These are phyloP conservation scores for Shinisaurus crocodilurus DNA, from an alignment of 2,113 vertebrate genomes.

Conservation along the genomic window DNA sequence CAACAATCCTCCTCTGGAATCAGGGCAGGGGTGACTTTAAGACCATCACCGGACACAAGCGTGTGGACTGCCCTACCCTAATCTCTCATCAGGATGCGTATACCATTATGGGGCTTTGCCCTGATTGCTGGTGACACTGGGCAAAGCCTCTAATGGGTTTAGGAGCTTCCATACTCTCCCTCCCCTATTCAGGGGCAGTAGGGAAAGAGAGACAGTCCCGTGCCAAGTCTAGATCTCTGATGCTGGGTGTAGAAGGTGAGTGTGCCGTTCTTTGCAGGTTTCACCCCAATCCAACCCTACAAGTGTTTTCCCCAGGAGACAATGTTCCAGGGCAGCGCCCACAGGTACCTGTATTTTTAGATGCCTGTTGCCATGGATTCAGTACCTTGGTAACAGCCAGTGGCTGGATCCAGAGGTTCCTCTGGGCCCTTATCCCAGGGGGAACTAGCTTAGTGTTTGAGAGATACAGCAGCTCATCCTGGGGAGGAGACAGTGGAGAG, in stretches of 20 bases:
- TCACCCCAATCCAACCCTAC: no score
- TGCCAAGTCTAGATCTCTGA: background rate
- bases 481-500: background rate
- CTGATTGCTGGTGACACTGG: background rate
- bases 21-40: background rate
- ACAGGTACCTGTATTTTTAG: background rate
- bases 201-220: no score
- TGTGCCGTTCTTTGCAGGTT: background rate
- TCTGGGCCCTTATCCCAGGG: background rate
- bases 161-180: background rate
- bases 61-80: background rate
- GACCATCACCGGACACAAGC: background rate
- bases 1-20: no score
- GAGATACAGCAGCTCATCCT: background rate
- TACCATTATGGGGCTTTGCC: background rate
- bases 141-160: conserved; percentile 33
- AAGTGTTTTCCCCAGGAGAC: background rate
- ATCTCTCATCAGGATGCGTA: background rate
- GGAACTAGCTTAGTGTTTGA: background rate
- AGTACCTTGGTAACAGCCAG: background rate
- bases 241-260: background rate
- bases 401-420: background rate
- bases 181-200: background rate
- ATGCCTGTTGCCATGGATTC: background rate
- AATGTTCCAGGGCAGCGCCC: background rate